These are phyloP conservation scores for Leptinotarsa defecta DNA, from an alignment of 1,140 invertebrate genomes.

Conservation along the genomic window DNA sequence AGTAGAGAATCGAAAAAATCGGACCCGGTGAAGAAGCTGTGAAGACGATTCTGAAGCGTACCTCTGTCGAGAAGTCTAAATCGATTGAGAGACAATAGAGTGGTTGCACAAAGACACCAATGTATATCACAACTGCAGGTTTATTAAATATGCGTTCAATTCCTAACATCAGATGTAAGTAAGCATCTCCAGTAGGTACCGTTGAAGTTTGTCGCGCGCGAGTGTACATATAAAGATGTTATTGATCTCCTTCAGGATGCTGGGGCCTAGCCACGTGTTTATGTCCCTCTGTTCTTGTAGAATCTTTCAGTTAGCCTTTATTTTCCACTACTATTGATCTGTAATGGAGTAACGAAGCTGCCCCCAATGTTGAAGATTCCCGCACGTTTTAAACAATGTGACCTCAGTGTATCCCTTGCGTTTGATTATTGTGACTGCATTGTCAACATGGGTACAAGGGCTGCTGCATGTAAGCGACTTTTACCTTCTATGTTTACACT, in stretches of 20 bases:
- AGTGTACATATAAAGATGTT: conserved; percentile 47
- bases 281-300: conserved; percentile 53
- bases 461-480: conserved; percentile 71
- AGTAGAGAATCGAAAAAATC: conserved; percentile 22
- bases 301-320: conserved; percentile 53
- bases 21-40: conserved; percentile 12
- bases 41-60: conserved; percentile 32
- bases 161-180: conserved; percentile 54
- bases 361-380: conserved; percentile 58
- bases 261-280: conserved; percentile 49
- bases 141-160: conserved; percentile 50
- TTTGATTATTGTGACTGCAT: conserved; percentile 59
- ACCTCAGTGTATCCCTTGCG: conserved; percentile 58
- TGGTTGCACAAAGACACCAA: conserved; percentile 24
- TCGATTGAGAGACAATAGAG: conserved; percentile 32
- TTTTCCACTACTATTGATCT: conserved; percentile 55
- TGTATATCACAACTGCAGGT: conserved; percentile 26
- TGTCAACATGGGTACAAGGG: conserved; percentile 73
- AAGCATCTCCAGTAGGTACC: conserved; percentile 42
- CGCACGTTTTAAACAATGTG: conserved; percentile 59
- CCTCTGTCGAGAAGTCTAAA: conserved; percentile 22
- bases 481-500: conserved; percentile 42
- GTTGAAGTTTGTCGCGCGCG: conserved; percentile 37
- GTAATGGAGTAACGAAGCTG: conserved; percentile 56
- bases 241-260: conserved; percentile 48